Percentiles rank a stretch among this genome's conserved stretches.
These are phyloP conservation scores for Eubasilissa splendida DNA, from an alignment of 2,888 invertebrate genomes.

Conservation along the genomic window DNA sequence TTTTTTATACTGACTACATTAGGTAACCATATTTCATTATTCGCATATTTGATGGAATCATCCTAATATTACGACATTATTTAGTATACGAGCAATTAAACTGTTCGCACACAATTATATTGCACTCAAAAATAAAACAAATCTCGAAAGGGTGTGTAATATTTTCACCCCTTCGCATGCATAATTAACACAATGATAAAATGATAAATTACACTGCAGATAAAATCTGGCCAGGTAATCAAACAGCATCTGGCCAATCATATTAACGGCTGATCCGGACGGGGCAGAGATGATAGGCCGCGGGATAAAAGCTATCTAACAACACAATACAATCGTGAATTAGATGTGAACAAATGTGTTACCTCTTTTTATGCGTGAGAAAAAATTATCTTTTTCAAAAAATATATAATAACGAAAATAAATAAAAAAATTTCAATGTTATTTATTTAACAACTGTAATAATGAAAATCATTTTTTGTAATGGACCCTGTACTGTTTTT, in stretches of 20 bases:
- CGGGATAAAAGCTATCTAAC: background rate
- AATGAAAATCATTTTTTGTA: background rate
- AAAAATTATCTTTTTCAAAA: too few species aligned
- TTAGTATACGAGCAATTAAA: background rate
- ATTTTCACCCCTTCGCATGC: conserved; percentile 11
- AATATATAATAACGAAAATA: background rate
- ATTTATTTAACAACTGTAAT: background rate
- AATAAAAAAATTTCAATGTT: too few species aligned
- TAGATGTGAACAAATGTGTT: too few species aligned
- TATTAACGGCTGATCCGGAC: conserved; percentile 5
- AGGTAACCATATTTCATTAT: too few species aligned
- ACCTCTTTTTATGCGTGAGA: too few species aligned
- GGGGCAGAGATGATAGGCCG: background rate
- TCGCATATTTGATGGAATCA: too few species aligned
- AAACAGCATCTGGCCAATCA: conserved; percentile 32
- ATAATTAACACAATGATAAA: conserved; percentile 23
- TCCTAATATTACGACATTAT: too few species aligned
- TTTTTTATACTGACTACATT: too few species aligned
- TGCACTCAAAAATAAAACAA: background rate
- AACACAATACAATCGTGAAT: too few species aligned
- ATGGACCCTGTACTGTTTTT: background rate
- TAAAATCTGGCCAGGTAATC: conserved; percentile 34
- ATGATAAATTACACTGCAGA: conserved; percentile 28
- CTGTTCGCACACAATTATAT: background rate
- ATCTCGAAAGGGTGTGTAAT: background rate